Evolutionary conservation across 2,797 vertebrate species (phyloP), one percentile per base, ranked within the genome.

Genomic region (Arremon brunneinucha): DNA sequence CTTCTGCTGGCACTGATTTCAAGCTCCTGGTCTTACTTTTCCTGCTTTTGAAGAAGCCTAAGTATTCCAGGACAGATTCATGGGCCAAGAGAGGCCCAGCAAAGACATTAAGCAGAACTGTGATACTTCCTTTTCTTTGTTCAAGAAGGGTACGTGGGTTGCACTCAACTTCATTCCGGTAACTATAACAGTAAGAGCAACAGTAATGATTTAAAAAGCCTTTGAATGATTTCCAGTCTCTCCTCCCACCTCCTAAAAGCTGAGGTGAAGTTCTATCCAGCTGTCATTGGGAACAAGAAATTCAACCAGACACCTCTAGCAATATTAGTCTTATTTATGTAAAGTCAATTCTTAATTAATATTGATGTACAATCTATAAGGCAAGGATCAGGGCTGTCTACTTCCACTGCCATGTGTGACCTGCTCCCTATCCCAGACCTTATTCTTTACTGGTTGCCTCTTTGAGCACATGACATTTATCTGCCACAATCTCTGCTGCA

Each of bases 161-260:
- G 70, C 32, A 87, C 85, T 76, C 55, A 86, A 64, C 47, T 92
- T 78, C 65, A 32, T 92, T 89, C 87, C 83, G 37, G 59, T 86
- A 72, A 83, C 67, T 88, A 1, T 76, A 95, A 67, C 68, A 86
- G 59, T 63, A 34, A 93, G 79, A 89, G 72, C 89, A 87, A 79
- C 72, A 62, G 79, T 86, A 91, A 78, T 72, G 70, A 92, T 87
- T 93, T 53, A 71, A 93, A 90, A 94, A 81, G 34, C 44, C 28
- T 94, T 87, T 94, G 87, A 93, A 83, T 92, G 82, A 93, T 89
- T 92, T 94, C 89, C 84, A 92, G 75, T 82, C 83, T 90, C 53
- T 71, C 81, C 83, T 93, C 90, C 89, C 72, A 89, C 90, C 79
- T 80, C 52, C 68, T 89, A 34, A 90, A 95, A 93, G 35, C 52